Conservation (phyloP, 1,140 invertebrate genomes). For the Temnothorax longispinosus region DNA sequence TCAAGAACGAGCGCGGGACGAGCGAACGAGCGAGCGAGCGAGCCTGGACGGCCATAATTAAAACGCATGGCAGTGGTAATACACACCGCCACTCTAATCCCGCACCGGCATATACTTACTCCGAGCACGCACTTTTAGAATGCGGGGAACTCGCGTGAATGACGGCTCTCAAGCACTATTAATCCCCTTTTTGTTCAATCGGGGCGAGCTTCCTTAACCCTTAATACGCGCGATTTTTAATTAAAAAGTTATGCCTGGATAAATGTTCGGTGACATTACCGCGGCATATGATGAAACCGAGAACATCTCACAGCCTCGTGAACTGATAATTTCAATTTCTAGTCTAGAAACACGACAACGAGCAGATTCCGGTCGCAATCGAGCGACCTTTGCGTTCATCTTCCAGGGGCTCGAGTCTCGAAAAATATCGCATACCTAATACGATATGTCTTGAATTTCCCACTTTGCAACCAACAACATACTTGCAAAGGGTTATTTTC, state of each 20-base stretch:
- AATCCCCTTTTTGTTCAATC: not conserved
- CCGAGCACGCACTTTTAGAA: conserved; percentile 56
- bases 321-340: conserved; percentile 7
- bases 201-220: not conserved
- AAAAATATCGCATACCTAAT: no score
- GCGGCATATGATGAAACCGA: not conserved
- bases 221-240: not conserved
- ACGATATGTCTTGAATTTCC: no score
- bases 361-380: not conserved
- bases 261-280: conserved; percentile 3
- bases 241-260: conserved; percentile 26
- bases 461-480: no score
- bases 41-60: conserved; percentile 71
- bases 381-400: not conserved
- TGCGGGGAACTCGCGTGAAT: conserved; percentile 13
- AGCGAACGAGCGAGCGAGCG: conserved; percentile 40
- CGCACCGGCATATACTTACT: not conserved
- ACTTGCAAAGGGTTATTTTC: no score
- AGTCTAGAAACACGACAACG: not conserved
- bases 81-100: conserved; percentile 48
- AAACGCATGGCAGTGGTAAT: conserved; percentile 64
- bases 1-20: conserved; percentile 12
- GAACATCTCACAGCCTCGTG: not conserved
- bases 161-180: not conserved
- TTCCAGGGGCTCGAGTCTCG: not conserved